phyloP scores from a whole-genome alignment of 2,888 invertebrate species.

The Orthosia gothica region DNA sequence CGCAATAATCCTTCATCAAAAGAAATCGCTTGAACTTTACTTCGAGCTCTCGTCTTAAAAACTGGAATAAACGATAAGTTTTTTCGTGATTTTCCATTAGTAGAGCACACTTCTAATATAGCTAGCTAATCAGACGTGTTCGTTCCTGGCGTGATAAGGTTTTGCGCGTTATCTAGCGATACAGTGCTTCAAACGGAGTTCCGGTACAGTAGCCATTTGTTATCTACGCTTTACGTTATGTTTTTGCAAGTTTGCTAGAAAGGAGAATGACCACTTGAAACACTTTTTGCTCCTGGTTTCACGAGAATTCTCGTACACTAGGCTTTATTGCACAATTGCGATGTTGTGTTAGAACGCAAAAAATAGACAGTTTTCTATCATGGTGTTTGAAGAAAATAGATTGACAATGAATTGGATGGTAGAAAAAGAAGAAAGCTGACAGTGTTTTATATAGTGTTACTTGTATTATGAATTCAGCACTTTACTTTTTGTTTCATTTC shows the following conservation, averaged over 20 bases:
- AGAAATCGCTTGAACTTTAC: conserved; percentile 28
- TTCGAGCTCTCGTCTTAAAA: conserved; percentile 21
- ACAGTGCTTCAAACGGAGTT: conserved; percentile 56
- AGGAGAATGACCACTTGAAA: conserved; percentile 58
- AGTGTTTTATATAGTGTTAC: conserved; percentile 4
- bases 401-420: conserved; percentile 29
- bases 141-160: conserved; percentile 58
- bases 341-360: conserved; percentile 31
- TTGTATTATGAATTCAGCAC: background rate
- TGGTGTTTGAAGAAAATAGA: conserved; percentile 39
- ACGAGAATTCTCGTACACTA: conserved; percentile 41
- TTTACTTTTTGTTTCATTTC: conserved; percentile 7
- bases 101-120: conserved; percentile 41
- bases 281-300: conserved; percentile 52
- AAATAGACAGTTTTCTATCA: conserved; percentile 25
- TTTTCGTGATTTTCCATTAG: conserved; percentile 54
- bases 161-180: conserved; percentile 58
- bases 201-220: conserved; percentile 65
- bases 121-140: conserved; percentile 55
- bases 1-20: conserved; percentile 22
- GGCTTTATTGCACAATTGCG: conserved; percentile 44
- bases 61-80: conserved; percentile 24
- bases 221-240: conserved; percentile 57
- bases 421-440: conserved; percentile 8
- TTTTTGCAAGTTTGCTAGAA: conserved; percentile 58